Base-by-base conservation (phyloP, 92 coral and sea anemone genomes). In the Diadumene lineata region DNA sequence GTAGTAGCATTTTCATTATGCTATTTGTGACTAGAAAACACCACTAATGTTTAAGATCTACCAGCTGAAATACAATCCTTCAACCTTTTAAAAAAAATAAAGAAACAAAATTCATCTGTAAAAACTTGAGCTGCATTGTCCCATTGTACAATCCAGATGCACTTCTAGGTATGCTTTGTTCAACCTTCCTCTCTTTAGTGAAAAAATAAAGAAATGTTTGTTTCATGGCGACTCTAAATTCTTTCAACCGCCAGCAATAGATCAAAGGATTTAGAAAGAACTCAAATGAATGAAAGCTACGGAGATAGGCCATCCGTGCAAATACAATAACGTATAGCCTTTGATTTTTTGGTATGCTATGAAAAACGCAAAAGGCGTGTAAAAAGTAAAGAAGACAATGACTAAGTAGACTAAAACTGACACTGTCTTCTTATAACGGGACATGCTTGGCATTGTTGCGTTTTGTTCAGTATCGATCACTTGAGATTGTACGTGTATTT, bases 241-340 rank as follows among this genome's bases (percentile, higher is more conserved):
- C 75, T 21, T 25, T 30, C 11, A 70, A 10, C 19, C 75, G 16
- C 75, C 75, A 70, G 75, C 75, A 70, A 30, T 70, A 70, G 3
- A 70, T 33, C 0, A 70, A 0, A 17, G 75, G 75, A 55, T 70
- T 70, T 10, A 70, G 0, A 23, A 43, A 4, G 75, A 70, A 29
- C 55, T 70, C 0, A 15, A 0, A 70, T 15, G 55, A 6, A 30
- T 13, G 13, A 53, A 4, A 4, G 38, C 18, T 1, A 70, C 26
- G 19, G 75, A 70, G 50, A 28, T 0, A 10, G 13, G 11, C 64
- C 64, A 55, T 33, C 27, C 22, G 0, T 17, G 27, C 19, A 29
- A 31, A 0, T 48, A n/a, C 34, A 19, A 19, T 0, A 68, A 1
- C 0, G 73, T n/a, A 6, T 21, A 17, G 0, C 73, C 73, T 11